Base-by-base conservation (phyloP, 2,888 invertebrate species). In the Drosophila formosana region DNA sequence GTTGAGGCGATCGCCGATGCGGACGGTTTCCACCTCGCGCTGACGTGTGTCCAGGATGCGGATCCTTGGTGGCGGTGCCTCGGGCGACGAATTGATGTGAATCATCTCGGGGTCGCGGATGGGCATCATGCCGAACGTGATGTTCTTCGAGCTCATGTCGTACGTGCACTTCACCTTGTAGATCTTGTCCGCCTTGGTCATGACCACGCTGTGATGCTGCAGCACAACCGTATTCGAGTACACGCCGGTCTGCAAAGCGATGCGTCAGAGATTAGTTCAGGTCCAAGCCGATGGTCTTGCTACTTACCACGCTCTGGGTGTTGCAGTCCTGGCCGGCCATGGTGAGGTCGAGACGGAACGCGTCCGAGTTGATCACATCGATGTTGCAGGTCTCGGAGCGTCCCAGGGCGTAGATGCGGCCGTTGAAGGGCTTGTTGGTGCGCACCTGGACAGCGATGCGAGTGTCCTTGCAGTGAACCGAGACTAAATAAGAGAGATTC, bases 81-180 rank as follows among this genome's bases (percentile, higher is more conserved):
- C 98, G 0, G 98, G 98, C 18, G 98, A 97, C 37, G 98, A 97
- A 30, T 98, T 98, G 92, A 98, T 98, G 91, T 97, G 97, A 90
- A 98, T 98, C 96, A 97, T 98, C 93, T 98, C 98, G 68, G 98
- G 98, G 93, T 98, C 98, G 92, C 96, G 96, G 93, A 98, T 97
- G 75, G 98, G 98, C 96, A 98, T 97, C 98, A 98, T 98, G 93
- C 98, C 98, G 93, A 98, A 98, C 37, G 98, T 98, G 85, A 98
- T 97, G 93, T 98, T 98, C 94, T 97, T 97, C 23, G 98, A 97
- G 78, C 97, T 97, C 96, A 98, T 98, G 92, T 98, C 98, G 93
- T 98, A 98, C 5, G 98, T 98, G 91, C 98, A 98, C 92, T 98
- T 97, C 67, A 98, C 97, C 94, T 98, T 98, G 94, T 98, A 98